A percentile compares a stretch with the other conserved stretches of the same genome.
phyloP scores from a whole-genome alignment of 2,888 invertebrate species.

The Elgonia sp. region DNA sequence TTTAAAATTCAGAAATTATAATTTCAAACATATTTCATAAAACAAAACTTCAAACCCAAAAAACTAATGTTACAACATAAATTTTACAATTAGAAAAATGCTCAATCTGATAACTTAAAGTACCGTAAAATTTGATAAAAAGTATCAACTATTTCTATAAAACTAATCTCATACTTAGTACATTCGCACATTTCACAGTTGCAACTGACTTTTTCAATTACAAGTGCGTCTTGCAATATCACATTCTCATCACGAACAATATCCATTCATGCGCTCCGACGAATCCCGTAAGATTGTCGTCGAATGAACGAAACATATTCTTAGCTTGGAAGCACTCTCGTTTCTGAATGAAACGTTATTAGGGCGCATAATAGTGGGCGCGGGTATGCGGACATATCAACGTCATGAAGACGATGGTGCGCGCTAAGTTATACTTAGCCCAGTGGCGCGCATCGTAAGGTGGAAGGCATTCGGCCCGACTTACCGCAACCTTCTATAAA shows the following conservation, averaged over 20 bases:
- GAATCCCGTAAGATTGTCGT: constrained; percentile 58
- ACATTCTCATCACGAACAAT: constrained; percentile 63
- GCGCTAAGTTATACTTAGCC: constrained; percentile 69
- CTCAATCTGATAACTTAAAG: no score
- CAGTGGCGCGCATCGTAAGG: constrained; percentile 57
- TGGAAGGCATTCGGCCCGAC: constrained; percentile 55
- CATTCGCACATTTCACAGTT: constrained; percentile 42
- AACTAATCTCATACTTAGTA: no score
- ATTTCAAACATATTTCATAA: no score
- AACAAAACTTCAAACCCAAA: no score
- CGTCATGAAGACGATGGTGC: constrained; percentile 62
- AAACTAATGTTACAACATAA: no score
- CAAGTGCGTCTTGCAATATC: constrained; percentile 24
- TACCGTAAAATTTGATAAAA: no score
- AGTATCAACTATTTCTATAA: no score
- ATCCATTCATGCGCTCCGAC: constrained; percentile 65
- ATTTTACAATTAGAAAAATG: no score
- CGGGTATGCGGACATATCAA: constrained; percentile 73
- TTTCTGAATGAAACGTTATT: constrained; percentile 74
- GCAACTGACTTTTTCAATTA: constrained; percentile 64
- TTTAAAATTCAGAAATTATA: no score
- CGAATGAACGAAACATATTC: constrained; percentile 74
- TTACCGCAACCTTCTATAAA: constrained; percentile 75
- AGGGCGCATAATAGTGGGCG: constrained; percentile 73
- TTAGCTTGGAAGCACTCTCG: constrained; percentile 57